Evolutionary conservation across 2,113 vertebrate genomes (phyloP).

Genomic region (Chitala chitala): DNA sequence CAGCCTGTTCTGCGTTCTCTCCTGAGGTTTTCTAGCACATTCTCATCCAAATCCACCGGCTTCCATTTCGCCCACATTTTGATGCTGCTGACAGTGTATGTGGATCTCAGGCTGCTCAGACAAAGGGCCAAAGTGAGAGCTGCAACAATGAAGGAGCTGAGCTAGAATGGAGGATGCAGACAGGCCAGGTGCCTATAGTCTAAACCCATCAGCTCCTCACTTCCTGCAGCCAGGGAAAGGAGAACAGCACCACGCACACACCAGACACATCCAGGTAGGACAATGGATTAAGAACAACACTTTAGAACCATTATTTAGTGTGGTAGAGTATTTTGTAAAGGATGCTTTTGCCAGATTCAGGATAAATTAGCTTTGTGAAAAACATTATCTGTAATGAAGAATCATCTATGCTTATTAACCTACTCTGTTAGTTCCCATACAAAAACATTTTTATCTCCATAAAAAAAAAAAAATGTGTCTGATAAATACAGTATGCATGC

Average conservation of each 20-base stretch:
- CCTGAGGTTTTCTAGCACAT: not conserved
- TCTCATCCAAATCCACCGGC: not conserved
- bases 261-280: too few species aligned
- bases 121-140: not conserved
- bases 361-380: too few species aligned
- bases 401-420: not conserved
- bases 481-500: not conserved
- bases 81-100: too few species aligned
- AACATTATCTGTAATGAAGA: not conserved
- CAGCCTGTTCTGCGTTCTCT: not conserved
- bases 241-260: too few species aligned
- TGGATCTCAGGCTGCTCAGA: not conserved
- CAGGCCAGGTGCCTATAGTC: not conserved
- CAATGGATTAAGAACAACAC: too few species aligned
- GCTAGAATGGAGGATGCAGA: not conserved
- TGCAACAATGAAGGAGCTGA: not conserved
- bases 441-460: not conserved
- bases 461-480: not conserved
- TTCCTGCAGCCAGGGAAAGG: too few species aligned
- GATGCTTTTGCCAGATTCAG: too few species aligned
- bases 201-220: too few species aligned
- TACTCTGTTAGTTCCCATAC: not conserved
- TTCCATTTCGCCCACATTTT: not conserved
- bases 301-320: too few species aligned
- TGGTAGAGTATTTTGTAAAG: too few species aligned